These are phyloP conservation scores for Sinodicranocentrus sp. DNA, from an alignment of 2,888 invertebrate genomes.

Conservation along the genomic window DNA sequence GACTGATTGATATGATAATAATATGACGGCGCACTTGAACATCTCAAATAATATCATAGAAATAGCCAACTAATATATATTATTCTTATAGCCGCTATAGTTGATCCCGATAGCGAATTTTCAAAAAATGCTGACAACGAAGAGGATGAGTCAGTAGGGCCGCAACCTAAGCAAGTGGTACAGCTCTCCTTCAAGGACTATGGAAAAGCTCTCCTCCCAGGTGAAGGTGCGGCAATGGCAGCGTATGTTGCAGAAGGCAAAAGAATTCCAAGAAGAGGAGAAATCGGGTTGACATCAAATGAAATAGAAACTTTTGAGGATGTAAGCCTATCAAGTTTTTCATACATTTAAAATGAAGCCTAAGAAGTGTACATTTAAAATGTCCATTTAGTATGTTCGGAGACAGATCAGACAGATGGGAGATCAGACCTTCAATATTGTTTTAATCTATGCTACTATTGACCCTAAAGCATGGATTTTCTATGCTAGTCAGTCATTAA, in stretches of 20 bases:
- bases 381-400: too few relatives aligned
- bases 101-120: conserved; percentile 31
- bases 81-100: conserved; percentile 35
- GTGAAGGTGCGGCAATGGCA: conserved; percentile 99
- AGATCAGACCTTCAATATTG: too few relatives aligned
- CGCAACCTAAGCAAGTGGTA: conserved; percentile 85
- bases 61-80: too few relatives aligned
- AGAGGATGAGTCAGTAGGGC: conserved; percentile 83
- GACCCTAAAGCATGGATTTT: too few relatives aligned
- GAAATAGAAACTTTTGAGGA: conserved; percentile 95
- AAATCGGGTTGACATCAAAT: conserved; percentile 97
- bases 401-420: too few relatives aligned
- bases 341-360: too few relatives aligned
- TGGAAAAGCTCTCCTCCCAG: conserved; percentile 95
- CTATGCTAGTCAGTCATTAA: too few relatives aligned
- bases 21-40: too few relatives aligned
- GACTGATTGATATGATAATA: too few relatives aligned
- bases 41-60: too few relatives aligned
- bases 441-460: too few relatives aligned
- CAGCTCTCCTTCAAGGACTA: conserved; percentile 89
- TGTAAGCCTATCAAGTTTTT: conserved; percentile 83
- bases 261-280: conserved; percentile 97
- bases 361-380: too few relatives aligned
- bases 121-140: conserved; percentile 42
- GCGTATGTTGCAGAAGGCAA: conserved; percentile 99